Percentiles rank a stretch among this genome's conserved stretches.
phyloP scores from a whole-genome alignment of 2,113 vertebrate genomes.

The Bos indicus region DNA sequence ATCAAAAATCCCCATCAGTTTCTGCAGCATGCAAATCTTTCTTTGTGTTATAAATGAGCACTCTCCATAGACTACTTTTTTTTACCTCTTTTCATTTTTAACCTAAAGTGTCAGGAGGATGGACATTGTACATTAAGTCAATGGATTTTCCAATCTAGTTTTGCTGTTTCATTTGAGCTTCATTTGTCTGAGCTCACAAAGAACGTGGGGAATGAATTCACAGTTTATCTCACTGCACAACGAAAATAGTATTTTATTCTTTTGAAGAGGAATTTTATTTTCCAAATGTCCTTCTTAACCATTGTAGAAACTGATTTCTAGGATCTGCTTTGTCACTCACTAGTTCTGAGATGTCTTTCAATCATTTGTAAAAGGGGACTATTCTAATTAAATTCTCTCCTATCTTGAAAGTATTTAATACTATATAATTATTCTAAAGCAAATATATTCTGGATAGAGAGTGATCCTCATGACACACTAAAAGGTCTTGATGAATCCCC shows the following conservation, averaged over 20 bases:
- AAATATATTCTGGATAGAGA: neutral
- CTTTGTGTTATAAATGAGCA: slow-evolving; percentile 19
- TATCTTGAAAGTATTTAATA: neutral
- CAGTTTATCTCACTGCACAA: neutral
- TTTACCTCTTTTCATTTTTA: neutral
- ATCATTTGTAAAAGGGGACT: neutral
- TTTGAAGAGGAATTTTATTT: neutral
- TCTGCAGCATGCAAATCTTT: slow-evolving; percentile 57
- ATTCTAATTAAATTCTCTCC: neutral
- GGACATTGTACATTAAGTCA: neutral
- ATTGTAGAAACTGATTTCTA: neutral
- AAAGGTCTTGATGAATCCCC: neutral
- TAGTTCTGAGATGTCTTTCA: neutral
- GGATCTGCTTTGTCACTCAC: neutral
- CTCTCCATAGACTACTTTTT: neutral
- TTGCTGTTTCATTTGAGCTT: neutral
- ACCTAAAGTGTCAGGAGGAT: neutral
- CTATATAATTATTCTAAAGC: neutral
- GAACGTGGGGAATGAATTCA: neutral
- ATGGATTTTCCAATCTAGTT: neutral
- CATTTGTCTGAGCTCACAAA: neutral
- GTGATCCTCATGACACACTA: neutral
- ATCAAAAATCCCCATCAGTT: slow-evolving; percentile 58
- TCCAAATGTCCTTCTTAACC: neutral
- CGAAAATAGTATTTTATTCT: neutral